Base-by-base conservation (phyloP, 2,888 invertebrate genomes). In the Platypus cylindrus region DNA sequence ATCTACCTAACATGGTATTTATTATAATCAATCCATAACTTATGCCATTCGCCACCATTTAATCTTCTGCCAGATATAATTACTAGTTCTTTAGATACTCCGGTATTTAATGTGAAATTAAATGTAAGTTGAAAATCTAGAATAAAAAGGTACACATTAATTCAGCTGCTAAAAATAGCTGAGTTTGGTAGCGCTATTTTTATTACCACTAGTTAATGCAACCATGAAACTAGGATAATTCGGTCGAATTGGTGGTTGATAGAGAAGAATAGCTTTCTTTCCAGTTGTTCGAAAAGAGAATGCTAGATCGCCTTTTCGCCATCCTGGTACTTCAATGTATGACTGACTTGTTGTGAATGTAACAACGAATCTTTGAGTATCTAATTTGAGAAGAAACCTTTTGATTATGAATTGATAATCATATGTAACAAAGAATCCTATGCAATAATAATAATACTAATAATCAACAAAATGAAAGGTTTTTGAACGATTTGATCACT, bases 1-100 rank as follows among this genome's bases (percentile, higher is more conserved):
- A 11, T n/a, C 14, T 36, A 40, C 41, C 41, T 67, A 20, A 91
- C 87, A 58, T 91, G 91, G 60, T 90, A 85, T 56, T 84, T 80
- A 63, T 91, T 90, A 58, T 90, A 89, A 65, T 93, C 91, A 41
- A 94, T 86, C 84, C 87, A 86, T 45, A 93, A 79, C 63, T 90
- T 87, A 60, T 94, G 93, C 94, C 93, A 94, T 58, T 90, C 87
- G 1, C 91, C 93, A 32, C 84, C 83, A 56, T 90, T 91, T 30
- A 94, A 67, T 55, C 80, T 78, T 28, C 81, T 68, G 45, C 78
- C 75, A 3, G 87, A 87, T 52, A 79, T 78, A 42, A 93, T 83
- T 27, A 82, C 84, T 38, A 87, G 65, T 55, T 82, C 83, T 45
- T 83, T 75, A 30, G 81, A 79, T 5, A 78, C 78, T 0, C 83